phyloP scores from a whole-genome alignment of 1,140 invertebrate species.

The Drosophila serrata region DNA sequence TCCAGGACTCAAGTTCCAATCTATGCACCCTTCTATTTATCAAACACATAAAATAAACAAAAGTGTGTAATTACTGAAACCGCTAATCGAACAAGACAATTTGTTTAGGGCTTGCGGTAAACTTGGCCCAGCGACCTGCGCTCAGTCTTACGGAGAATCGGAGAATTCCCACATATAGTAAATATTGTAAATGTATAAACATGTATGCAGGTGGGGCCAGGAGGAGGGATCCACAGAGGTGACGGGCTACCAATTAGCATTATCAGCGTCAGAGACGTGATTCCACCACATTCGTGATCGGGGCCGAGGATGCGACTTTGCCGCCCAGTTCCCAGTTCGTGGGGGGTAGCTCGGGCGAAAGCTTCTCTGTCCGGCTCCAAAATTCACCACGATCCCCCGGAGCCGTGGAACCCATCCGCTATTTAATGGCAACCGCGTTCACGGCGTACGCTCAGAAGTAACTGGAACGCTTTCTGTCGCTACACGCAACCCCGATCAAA shows the following conservation, averaged over 20 bases:
- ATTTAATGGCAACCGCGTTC: constrained; percentile 59
- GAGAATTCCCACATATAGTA: constrained; percentile 35
- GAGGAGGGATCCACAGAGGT: constrained; percentile 11
- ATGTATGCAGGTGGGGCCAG: background rate
- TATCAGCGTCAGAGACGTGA: constrained; percentile 43
- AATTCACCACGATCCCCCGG: constrained; percentile 62
- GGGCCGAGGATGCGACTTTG: constrained; percentile 31
- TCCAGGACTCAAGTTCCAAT: background rate
- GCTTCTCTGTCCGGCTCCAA: constrained; percentile 23
- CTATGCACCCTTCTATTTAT: background rate
- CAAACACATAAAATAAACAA: constrained; percentile 3
- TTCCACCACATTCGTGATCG: constrained; percentile 32
- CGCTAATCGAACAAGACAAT: constrained; percentile 63
- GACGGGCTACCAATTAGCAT: constrained; percentile 37
- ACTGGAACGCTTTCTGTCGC: constrained; percentile 41
- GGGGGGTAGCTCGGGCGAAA: constrained; percentile 17
- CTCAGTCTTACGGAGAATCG: constrained; percentile 35
- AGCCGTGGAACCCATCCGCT: constrained; percentile 36
- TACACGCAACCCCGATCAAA: constrained; percentile 32
- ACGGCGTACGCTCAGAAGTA: constrained; percentile 58
- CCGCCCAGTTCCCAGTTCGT: background rate
- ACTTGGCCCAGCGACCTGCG: constrained; percentile 44
- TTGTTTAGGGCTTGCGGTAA: constrained; percentile 35
- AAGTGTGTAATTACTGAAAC: constrained; percentile 31
- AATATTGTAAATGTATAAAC: background rate